phyloP scores from a whole-genome alignment of 2,113 vertebrate species.

The Colaptes auratus region DNA sequence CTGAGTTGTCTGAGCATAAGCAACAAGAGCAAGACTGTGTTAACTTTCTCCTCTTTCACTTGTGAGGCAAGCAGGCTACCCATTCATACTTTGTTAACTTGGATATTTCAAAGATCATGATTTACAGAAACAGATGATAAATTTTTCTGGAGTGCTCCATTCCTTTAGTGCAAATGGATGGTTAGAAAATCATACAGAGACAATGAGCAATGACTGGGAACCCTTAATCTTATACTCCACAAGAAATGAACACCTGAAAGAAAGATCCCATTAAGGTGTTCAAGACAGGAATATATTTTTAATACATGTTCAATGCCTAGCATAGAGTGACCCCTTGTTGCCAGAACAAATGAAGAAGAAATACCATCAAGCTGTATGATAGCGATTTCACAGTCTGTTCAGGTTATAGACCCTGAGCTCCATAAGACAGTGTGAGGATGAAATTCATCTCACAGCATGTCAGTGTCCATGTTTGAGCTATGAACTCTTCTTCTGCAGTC shows the following conservation, averaged over 20 bases:
- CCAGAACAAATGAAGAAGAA: neutral
- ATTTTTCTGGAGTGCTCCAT: neutral
- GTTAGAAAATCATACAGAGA: neutral
- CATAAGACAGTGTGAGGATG: neutral
- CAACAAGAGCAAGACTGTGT: neutral
- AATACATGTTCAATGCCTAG: neutral
- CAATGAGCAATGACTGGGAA: neutral
- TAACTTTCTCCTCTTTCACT: neutral
- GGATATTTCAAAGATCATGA: rapidly evolving
- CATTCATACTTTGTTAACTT: neutral
- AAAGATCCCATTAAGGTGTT: neutral
- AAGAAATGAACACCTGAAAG: neutral
- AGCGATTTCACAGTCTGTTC: neutral
- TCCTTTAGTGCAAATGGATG: neutral
- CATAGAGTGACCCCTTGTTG: neutral
- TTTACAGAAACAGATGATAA: neutral
- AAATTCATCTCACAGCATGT: neutral
- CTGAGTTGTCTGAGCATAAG: neutral
- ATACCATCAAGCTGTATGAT: neutral
- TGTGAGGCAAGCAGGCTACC: neutral
- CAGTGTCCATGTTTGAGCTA: neutral
- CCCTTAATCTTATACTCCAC: neutral
- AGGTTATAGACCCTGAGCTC: neutral
- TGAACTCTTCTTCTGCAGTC: neutral
- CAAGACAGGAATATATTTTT: neutral